Evolutionary conservation across 1,140 invertebrate genomes (phyloP), one percentile per base, ranked within the genome.

Genomic region (Rhagoletis zephyria): DNA sequence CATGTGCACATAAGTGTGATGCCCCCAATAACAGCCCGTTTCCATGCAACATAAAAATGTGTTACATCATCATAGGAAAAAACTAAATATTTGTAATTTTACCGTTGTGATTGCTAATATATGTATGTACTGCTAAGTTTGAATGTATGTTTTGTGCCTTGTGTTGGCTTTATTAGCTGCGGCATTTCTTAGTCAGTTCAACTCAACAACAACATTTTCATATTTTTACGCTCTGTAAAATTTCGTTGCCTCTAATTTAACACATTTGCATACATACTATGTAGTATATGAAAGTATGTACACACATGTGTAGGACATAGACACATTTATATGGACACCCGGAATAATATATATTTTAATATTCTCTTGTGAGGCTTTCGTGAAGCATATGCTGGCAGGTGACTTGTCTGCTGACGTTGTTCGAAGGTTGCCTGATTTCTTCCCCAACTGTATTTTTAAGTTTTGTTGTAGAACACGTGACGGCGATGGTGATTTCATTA

Each of bases 41-140:
- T 67, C 64, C 64, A 67, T 67, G 30, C 64, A 67, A 9, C 64
- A 42, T 10, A 67, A 40, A 67, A 67, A 67, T 67, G 30, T 40
- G 64, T 67, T 67, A 67, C 64, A 67, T 67, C 64, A 67, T 67
- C 64, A 67, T 40, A 67, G 40, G 64, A 67, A 67, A 40, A 67
- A 67, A 10, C 4, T 67, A 67, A 67, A 67, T 67, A 42, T 67
- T 67, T 30, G 30, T 30, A 30, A 30, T 30, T 12, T 42, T 2
- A 30, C 64, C 19, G 63, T 16, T 19, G 63, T 64, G 30, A 7
- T 56, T 56, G 51, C 51, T 10, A 56, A 10, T 56, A 2, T 30
- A 30, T 30, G 30, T 30, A 30, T 30, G 30, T 30, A 30, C 51
- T 10, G 51, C 51, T 56, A 1, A 0, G 30, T 30, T 30, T 30